A percentile compares a stretch with the other conserved stretches of the same genome.
Evolutionary conservation across 92 coral and sea anemone genomes (phyloP).

Genomic region (Plumapathes pennacea): DNA sequence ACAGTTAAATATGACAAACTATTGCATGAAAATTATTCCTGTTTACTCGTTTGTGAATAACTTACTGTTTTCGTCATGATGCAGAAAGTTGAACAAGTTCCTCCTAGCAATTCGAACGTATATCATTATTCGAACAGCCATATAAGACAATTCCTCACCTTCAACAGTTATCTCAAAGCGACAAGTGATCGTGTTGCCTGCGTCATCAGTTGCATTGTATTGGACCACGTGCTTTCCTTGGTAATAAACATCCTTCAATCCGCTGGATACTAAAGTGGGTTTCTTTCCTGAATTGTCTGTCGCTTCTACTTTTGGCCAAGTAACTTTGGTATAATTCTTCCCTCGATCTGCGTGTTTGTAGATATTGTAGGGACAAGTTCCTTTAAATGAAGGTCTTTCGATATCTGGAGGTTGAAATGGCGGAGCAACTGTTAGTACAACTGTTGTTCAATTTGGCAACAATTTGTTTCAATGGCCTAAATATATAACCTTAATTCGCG

Average conservation of each 20-base stretch:
- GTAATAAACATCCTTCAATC: slow-evolving; percentile 11
- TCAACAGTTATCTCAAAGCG: slow-evolving; percentile 21
- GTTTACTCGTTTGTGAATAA: background rate
- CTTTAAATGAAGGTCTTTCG: slow-evolving; percentile 26
- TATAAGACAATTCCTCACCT: slow-evolving; percentile 19
- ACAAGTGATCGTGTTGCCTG: slow-evolving; percentile 47
- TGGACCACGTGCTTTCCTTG: slow-evolving; percentile 25
- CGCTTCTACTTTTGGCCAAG: slow-evolving; percentile 30
- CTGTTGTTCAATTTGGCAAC: too few species aligned
- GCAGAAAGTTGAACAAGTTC: too few species aligned
- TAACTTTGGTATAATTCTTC: slow-evolving; percentile 13
- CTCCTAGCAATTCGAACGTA: too few species aligned
- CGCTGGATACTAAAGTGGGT: slow-evolving; percentile 3
- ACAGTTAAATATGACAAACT: too few species aligned
- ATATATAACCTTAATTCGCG: too few species aligned
- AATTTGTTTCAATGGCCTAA: too few species aligned
- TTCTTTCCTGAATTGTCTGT: slow-evolving; percentile 51
- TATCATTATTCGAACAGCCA: background rate
- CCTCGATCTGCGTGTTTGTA: slow-evolving; percentile 23
- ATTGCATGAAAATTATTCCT: background rate
- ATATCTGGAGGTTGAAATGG: slow-evolving; percentile 3
- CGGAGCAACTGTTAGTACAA: too few species aligned
- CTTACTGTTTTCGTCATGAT: background rate
- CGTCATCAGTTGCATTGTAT: slow-evolving; percentile 32
- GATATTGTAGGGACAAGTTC: slow-evolving; percentile 45